Evolutionary conservation across 2,888 invertebrate genomes (phyloP).

Genomic region (Hirtodrosophila histrioides): DNA sequence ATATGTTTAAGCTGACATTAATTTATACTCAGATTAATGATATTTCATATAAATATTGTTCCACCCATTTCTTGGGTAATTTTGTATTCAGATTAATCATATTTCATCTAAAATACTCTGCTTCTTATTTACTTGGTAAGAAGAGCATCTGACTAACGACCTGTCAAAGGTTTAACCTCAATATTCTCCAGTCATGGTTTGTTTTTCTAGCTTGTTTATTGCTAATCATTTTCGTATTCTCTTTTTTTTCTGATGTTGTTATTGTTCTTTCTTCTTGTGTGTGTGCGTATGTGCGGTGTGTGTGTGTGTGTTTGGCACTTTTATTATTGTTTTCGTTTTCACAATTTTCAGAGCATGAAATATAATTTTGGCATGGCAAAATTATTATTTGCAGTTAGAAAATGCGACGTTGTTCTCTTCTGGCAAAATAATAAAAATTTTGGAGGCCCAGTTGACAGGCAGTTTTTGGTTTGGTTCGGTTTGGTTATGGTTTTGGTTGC

Average conservation of each 20-base stretch:
- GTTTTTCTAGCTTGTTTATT: constrained; percentile 50
- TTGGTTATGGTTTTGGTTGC: constrained; percentile 50
- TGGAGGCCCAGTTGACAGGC: constrained; percentile 49
- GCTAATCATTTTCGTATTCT: constrained; percentile 58
- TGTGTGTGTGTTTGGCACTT: constrained; percentile 45
- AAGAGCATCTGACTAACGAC: constrained; percentile 41
- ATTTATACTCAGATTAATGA: constrained; percentile 1
- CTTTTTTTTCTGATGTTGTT: constrained; percentile 11
- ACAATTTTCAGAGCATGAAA: constrained; percentile 76
- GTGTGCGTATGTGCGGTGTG: constrained; percentile 10
- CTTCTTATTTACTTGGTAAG: not conserved
- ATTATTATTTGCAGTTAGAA: constrained; percentile 76
- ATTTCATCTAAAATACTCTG: not conserved
- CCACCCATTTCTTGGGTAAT: not conserved
- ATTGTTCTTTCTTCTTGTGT: not conserved
- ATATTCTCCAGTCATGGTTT: constrained; percentile 33
- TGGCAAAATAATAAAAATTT: constrained; percentile 45
- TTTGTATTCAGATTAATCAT: not conserved
- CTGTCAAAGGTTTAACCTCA: constrained; percentile 35
- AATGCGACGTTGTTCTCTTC: constrained; percentile 53
- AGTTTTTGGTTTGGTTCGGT: constrained; percentile 56
- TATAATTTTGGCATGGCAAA: constrained; percentile 67
- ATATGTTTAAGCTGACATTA: not conserved
- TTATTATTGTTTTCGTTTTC: constrained; percentile 60
- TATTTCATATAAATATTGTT: not conserved